Evolutionary conservation across 1,140 invertebrate genomes (phyloP), one percentile per base, ranked within the genome.

Genomic region (Drosophila virilis): DNA sequence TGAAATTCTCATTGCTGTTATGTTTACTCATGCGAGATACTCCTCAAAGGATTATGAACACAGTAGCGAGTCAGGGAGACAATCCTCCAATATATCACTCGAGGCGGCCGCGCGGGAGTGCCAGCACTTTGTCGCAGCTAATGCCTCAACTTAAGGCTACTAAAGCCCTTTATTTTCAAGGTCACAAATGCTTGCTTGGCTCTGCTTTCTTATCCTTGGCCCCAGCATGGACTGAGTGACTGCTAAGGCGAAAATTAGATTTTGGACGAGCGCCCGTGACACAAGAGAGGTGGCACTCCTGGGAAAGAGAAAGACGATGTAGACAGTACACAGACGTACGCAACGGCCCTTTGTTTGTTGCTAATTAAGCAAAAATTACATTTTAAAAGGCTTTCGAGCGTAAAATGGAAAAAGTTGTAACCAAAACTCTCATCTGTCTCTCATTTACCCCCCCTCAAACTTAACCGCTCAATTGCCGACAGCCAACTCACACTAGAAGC

Each of bases 311-410:
- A 15, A 13, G 10, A 32, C 15, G 12, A 6, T 33, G 33, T 32
- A 62, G 59, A 22, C 40, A 46, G 22, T 15, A 28, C 2, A 12
- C 43, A 58, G 70, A 45, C 55, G 28, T 35, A 42, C 22, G 40
- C 17, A 59, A 46, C 40, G 60, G 51, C 54, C 73, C 65, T 60
- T 89, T 88, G 84, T 89, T 88, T 88, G 79, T 89, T 88, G 83
- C 84, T 88, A 88, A 88, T 88, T 88, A 88, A 79, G 79, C 84
- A 88, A 88, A 88, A 88, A 88, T 88, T 88, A 83, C 84, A 88
- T 89, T 88, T 88, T 88, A 79, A 88, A 88, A 83, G 76, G 72
- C 72, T 77, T 78, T 83, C 79, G 67, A 89, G 84, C 80, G 84
- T 77, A 79, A 89, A 88, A 88, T 88, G 83, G 69, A 89, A 89